Evolutionary conservation across 64 coral and sea anemone species (phyloP).

Genomic region (Pocillopora verrucosa): DNA sequence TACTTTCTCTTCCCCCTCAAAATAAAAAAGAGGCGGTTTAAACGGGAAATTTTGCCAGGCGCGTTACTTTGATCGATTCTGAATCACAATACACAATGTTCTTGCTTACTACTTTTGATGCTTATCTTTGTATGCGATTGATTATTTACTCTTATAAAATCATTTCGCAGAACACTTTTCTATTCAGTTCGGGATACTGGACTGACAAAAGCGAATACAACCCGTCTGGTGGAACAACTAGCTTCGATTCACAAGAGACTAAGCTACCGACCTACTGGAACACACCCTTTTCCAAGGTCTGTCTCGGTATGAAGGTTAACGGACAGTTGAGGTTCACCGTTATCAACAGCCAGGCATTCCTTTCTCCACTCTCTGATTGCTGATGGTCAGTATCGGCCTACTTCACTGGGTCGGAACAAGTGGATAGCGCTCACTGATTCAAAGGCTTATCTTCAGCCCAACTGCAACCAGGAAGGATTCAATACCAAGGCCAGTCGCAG

Average conservation of each 20-base stretch:
- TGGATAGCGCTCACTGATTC: slow-evolving; percentile 32
- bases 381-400: neutral
- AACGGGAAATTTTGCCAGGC: no score
- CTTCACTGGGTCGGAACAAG: slow-evolving; percentile 2
- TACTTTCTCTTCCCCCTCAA: no score
- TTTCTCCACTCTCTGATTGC: neutral
- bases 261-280: slow-evolving; percentile 23
- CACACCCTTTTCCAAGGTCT: slow-evolving; percentile 26
- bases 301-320: slow-evolving; percentile 29
- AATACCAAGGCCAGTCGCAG: neutral
- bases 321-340: neutral
- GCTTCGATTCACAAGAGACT: slow-evolving; percentile 12
- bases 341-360: neutral
- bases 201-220: slow-evolving; percentile 14
- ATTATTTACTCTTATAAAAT: neutral
- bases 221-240: neutral
- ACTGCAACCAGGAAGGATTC: slow-evolving; percentile 35
- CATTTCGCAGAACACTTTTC: slow-evolving; percentile 19
- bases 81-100: no score
- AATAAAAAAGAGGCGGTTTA: no score
- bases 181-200: slow-evolving; percentile 14
- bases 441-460: neutral
- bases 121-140: neutral
- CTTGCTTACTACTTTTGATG: neutral
- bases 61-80: no score